phyloP scores from a whole-genome alignment of 2,113 vertebrate genomes.

The Gallinago undulata region DNA sequence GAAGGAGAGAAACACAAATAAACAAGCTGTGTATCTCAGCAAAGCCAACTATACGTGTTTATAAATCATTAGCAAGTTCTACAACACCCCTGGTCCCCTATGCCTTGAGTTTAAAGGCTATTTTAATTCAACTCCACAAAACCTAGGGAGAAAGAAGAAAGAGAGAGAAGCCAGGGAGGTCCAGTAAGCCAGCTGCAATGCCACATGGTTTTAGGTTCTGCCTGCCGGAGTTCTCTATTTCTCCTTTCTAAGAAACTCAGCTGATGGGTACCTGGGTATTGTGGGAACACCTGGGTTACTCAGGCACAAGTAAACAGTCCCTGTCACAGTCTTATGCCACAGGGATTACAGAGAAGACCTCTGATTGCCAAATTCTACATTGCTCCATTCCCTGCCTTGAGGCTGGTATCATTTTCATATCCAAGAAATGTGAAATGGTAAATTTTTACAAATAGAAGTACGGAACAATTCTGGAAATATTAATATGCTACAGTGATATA shows the following conservation, averaged over 20 bases:
- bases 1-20: background rate
- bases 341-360: background rate
- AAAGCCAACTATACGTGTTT: background rate
- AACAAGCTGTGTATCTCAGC: background rate
- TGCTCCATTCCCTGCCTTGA: background rate
- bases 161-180: background rate
- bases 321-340: background rate
- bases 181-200: background rate
- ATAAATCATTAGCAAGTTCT: background rate
- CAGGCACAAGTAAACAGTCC: background rate
- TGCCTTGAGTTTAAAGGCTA: background rate
- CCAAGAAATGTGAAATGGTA: background rate
- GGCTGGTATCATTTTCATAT: background rate
- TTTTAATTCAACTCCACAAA: background rate
- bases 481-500: background rate
- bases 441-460: background rate
- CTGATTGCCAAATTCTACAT: background rate
- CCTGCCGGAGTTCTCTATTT: background rate
- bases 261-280: background rate
- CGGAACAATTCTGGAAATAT: background rate
- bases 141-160: background rate
- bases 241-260: background rate
- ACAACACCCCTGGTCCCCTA: background rate
- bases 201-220: background rate
- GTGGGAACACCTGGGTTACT: background rate